Conservation (phyloP, 1,140 invertebrate genomes). For the Drosophila kikkawai region DNA sequence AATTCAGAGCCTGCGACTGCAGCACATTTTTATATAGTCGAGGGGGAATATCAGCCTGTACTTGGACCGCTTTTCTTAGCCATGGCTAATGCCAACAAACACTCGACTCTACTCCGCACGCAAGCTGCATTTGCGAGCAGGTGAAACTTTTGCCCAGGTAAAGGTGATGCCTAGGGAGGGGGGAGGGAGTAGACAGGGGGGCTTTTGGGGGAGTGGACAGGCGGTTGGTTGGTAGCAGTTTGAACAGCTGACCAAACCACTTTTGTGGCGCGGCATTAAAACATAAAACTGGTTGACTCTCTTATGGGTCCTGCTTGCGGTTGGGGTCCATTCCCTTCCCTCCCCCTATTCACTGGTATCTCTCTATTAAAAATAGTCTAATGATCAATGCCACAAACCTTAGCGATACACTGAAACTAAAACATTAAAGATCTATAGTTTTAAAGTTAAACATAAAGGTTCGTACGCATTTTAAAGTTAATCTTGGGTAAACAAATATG, state of each 20-base stretch:
- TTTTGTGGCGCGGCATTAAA: slow-evolving; percentile 63
- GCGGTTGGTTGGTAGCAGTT: slow-evolving; percentile 34
- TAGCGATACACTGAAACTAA: not conserved
- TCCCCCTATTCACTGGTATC: slow-evolving; percentile 24
- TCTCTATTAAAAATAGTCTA: slow-evolving; percentile 82
- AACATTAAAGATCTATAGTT: no score
- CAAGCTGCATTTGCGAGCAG: slow-evolving; percentile 75
- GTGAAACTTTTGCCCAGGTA: slow-evolving; percentile 65
- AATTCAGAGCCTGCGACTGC: slow-evolving; percentile 49
- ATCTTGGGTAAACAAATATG: not conserved
- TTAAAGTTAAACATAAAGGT: not conserved
- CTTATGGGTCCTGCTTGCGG: slow-evolving; percentile 49
- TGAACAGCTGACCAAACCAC: slow-evolving; percentile 77
- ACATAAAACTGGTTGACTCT: slow-evolving; percentile 43
- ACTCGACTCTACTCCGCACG: slow-evolving; percentile 57
- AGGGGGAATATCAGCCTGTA: slow-evolving; percentile 37
- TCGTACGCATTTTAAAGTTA: not conserved
- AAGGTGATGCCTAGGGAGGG: not conserved
- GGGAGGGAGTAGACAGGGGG: not conserved
- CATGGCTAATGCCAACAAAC: slow-evolving; percentile 67
- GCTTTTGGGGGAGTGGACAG: slow-evolving; percentile 36
- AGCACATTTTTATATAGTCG: slow-evolving; percentile 32
- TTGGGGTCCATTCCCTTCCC: slow-evolving; percentile 9
- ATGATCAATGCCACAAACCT: slow-evolving; percentile 62
- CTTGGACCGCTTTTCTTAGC: slow-evolving; percentile 48